Evolutionary conservation across 2,888 invertebrate species (phyloP), one percentile per base, ranked within the genome.

Genomic region (Sturmia bella): DNA sequence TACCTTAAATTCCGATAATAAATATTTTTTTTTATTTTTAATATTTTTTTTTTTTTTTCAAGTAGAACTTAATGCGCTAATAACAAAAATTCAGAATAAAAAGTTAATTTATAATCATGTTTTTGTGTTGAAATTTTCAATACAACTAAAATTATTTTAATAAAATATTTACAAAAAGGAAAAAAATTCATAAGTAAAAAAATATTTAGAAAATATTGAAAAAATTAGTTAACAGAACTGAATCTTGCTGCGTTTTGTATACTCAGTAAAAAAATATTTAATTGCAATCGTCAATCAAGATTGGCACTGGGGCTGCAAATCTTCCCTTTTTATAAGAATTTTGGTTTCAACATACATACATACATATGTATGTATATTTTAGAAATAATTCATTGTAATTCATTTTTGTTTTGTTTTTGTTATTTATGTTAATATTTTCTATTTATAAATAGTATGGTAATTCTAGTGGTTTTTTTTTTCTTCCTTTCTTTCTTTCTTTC

Each of bases 51-150:
- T 48, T 73, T 74, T 75, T 56, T 80, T 72, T 72, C 54, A 78
- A 66, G 73, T 75, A 66, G 74, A 70, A 75, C 82, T 82, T 82
- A 82, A 78, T 70, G 57, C 66, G 61, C 78, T 82, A 82, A 75
- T 82, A 82, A 82, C 82, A 82, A 82, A 78, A 82, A 75, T 82
- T 82, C 78, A 82, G 54, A 82, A 74, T 78, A 77, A 74, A 77
- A 52, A 68, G 37, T 56, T 74, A 66, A 57, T 75, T 69, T 72
- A 21, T 63, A 80, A 75, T 64, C 64, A 50, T 74, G n/a, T 66
- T 41, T 73, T 11, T 41, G 11, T 52, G 21, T 64, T 11, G 68
- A 13, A 7, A 63, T 63, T 74, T 80, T 61, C 11, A 56, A 37
- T 64, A 57, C 41, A 50, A 69, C 39, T 80, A 74, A 72, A 66